Conservation (phyloP, 92 coral and sea anemone genomes). For the Heliopora coerulea region DNA sequence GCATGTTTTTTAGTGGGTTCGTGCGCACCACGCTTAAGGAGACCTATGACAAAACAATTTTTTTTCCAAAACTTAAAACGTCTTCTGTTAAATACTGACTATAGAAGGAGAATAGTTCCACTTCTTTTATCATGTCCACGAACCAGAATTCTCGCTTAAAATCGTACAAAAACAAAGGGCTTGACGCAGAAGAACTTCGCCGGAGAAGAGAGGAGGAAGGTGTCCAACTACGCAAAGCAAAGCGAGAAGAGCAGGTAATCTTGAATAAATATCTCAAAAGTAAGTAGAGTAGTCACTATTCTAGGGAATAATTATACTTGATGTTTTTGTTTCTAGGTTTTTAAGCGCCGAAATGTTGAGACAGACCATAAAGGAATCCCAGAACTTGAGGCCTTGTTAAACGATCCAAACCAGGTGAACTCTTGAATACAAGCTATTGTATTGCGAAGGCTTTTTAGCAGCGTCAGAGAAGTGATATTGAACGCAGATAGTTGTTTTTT, state of each 20-base stretch:
- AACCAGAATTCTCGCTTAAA: slow-evolving; percentile 83
- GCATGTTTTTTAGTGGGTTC: background rate
- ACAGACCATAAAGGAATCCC: slow-evolving; percentile 51
- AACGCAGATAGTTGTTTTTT: too few relatives aligned
- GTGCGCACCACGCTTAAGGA: background rate
- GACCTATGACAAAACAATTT: background rate
- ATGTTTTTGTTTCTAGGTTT: slow-evolving; percentile 62
- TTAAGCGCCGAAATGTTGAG: slow-evolving; percentile 94
- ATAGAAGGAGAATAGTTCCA: slow-evolving; percentile 15
- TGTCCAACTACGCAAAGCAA: slow-evolving; percentile 93
- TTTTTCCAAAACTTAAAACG: background rate
- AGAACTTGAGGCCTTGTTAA: slow-evolving; percentile 77
- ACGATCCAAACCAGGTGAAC: slow-evolving; percentile 70
- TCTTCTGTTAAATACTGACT: background rate
- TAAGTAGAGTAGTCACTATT: background rate
- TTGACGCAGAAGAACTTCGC: slow-evolving; percentile 87
- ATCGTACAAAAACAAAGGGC: slow-evolving; percentile 96
- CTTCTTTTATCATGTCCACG: slow-evolving; percentile 69
- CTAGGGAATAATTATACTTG: background rate
- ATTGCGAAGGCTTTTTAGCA: too few relatives aligned
- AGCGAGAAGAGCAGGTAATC: slow-evolving; percentile 97
- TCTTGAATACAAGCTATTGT: too few relatives aligned
- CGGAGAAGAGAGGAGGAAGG: slow-evolving; percentile 99
- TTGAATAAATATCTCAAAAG: too few relatives aligned
- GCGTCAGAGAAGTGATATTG: too few relatives aligned